These are phyloP conservation scores for Pseudococcus longispinus DNA, from an alignment of 2,888 invertebrate species.

Conservation along the genomic window DNA sequence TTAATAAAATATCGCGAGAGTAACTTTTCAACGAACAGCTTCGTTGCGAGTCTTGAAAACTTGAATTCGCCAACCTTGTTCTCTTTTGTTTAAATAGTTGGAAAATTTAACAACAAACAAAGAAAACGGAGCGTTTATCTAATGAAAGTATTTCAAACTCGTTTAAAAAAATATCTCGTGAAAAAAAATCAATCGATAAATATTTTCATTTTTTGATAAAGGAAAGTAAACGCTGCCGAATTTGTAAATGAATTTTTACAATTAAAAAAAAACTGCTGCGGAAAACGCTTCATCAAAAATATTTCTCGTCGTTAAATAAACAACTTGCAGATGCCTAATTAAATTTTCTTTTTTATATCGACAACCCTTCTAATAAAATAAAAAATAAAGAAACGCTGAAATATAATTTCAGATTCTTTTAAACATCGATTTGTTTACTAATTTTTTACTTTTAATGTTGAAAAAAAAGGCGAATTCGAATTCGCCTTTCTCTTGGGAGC, in stretches of 20 bases:
- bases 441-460: conserved; percentile 11
- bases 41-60: neutral
- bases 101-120: neutral
- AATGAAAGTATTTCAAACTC: neutral
- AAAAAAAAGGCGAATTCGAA: neutral
- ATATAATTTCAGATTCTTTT: conserved; percentile 12
- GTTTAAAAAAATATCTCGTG: neutral
- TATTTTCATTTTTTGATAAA: neutral
- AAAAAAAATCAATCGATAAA: neutral
- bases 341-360: conserved; percentile 4
- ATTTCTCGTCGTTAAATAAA: neutral
- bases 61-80: neutral
- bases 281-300: neutral
- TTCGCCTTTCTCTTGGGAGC: neutral
- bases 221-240: neutral
- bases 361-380: neutral
- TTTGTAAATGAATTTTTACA: neutral
- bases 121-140: neutral
- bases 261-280: neutral
- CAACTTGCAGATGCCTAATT: neutral
- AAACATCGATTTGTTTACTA: conserved; percentile 19
- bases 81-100: neutral
- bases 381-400: neutral
- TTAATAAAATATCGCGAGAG: neutral
- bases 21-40: neutral